Evolutionary conservation across 2,888 invertebrate genomes (phyloP).

Genomic region (Clistopyga incitator): DNA sequence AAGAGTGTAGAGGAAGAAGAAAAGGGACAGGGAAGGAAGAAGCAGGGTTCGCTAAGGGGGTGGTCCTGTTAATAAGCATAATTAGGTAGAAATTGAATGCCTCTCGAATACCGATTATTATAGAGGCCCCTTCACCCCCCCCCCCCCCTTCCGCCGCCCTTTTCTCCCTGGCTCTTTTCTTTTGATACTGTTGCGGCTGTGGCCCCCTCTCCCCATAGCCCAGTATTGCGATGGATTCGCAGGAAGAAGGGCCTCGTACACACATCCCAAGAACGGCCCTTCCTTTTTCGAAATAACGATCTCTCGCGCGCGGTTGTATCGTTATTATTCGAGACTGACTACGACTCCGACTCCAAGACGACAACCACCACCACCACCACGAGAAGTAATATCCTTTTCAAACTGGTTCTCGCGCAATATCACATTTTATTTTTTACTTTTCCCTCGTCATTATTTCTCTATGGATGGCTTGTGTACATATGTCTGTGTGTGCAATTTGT

Average conservation of each 20-base stretch:
- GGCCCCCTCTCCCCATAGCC: slow-evolving; percentile 15
- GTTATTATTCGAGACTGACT: slow-evolving; percentile 47
- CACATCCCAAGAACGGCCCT: slow-evolving; percentile 62
- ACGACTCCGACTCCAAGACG: slow-evolving; percentile 32
- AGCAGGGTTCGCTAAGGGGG: slow-evolving; percentile 62
- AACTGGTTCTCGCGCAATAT: slow-evolving; percentile 31
- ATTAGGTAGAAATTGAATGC: slow-evolving; percentile 76
- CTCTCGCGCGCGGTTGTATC: slow-evolving; percentile 10
- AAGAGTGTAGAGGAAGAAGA: slow-evolving; percentile 15
- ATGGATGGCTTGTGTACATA: neutral
- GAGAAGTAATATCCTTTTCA: slow-evolving; percentile 25
- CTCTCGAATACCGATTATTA: slow-evolving; percentile 74
- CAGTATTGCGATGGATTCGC: slow-evolving; percentile 44
- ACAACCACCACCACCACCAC: slow-evolving; percentile 12
- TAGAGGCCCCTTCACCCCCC: slow-evolving; percentile 53
- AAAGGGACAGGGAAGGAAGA: slow-evolving; percentile 48
- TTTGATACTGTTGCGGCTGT: slow-evolving; percentile 64
- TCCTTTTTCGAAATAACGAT: slow-evolving; percentile 68
- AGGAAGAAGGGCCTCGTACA: slow-evolving; percentile 37
- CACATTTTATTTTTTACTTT: neutral
- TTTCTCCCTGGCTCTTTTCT: slow-evolving; percentile 52
- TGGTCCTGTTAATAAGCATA: slow-evolving; percentile 76
- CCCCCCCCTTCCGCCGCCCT: too few relatives aligned
- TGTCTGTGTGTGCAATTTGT: neutral
- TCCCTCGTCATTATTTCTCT: slow-evolving; percentile 18